Evolutionary conservation across 2,113 vertebrate species (phyloP).

Genomic region (Saccopteryx bilineata): DNA sequence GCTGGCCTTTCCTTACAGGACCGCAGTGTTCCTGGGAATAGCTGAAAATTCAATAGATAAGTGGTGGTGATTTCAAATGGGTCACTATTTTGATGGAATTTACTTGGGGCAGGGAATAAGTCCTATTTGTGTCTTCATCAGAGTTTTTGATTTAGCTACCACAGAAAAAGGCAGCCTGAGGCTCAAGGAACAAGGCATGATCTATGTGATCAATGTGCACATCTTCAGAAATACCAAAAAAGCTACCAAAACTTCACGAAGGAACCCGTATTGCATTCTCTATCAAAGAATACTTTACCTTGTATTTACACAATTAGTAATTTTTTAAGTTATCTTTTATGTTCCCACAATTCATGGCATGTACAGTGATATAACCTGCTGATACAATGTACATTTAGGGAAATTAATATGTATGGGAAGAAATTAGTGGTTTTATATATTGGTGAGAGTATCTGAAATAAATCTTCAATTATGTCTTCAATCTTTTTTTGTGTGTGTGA

Average conservation of each 20-base stretch:
- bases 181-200: neutral
- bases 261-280: neutral
- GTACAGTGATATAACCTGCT: neutral
- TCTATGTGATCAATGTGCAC: too few species aligned
- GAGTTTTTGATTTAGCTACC: neutral
- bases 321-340: neutral
- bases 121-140: neutral
- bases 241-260: neutral
- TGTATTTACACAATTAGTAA: neutral
- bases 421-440: slow-evolving; percentile 56
- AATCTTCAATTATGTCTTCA: slow-evolving; percentile 6
- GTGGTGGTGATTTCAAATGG: neutral
- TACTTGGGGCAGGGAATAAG: neutral
- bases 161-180: neutral
- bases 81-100: neutral
- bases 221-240: neutral
- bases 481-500: neutral
- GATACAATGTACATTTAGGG: slow-evolving; percentile 11
- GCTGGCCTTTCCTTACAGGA: neutral
- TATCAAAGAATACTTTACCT: neutral
- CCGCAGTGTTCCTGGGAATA: neutral
- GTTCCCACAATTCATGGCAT: neutral
- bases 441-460: slow-evolving; percentile 24
- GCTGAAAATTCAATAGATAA: neutral
- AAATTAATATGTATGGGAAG: slow-evolving; percentile 33